Evolutionary conservation across 1,140 invertebrate species (phyloP), one percentile per base, ranked within the genome.

Genomic region (Drosophila quadrilineata): DNA sequence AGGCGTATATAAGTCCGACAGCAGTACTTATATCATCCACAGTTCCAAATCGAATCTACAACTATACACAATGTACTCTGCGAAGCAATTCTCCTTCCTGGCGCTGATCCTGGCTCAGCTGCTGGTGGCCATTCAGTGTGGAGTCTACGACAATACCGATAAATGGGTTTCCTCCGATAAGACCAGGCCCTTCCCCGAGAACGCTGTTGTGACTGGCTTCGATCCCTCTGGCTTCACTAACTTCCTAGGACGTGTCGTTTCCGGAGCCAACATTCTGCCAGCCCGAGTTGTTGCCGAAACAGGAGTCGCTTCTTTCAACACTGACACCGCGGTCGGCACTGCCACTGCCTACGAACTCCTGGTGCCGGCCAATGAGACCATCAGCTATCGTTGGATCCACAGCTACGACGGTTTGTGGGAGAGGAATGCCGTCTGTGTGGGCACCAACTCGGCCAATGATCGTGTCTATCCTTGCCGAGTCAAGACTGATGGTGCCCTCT

Each of bases 351-450:
- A 63, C 17, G 56, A 70, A 8, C 14, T 79, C 0, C 26, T 79
- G 22, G 53, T 74, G 6, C n/a, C n/a, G n/a, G 19, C 19, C 56
- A 79, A 79, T 17, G 52, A 24, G 16, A 79, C 75, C 6, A 22
- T 79, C 4, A 58, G 54, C 40, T 80, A 80, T 24, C 4, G 60
- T 0, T 80, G 76, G 76, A 22, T 57, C 4, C 71, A 46, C 22
- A 80, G 75, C 40, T 80, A 21, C 36, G 76, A 80, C 33, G 76
- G 76, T 6, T 75, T 17, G 31, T 41, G 50, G 5, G 76, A 75
- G 28, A 49, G 29, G n/a, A 71, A 75, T 40, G 71, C 75, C 5
- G 76, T 80, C 1, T 22, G 53, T 0, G 76, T 80, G 14, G 76
- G 76, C 9, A 80, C 76, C 1, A 60, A 28, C 6, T 0, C 6